phyloP scores from a whole-genome alignment of 2,797 vertebrate species.

The Myoxocephalus aenaeus region DNA sequence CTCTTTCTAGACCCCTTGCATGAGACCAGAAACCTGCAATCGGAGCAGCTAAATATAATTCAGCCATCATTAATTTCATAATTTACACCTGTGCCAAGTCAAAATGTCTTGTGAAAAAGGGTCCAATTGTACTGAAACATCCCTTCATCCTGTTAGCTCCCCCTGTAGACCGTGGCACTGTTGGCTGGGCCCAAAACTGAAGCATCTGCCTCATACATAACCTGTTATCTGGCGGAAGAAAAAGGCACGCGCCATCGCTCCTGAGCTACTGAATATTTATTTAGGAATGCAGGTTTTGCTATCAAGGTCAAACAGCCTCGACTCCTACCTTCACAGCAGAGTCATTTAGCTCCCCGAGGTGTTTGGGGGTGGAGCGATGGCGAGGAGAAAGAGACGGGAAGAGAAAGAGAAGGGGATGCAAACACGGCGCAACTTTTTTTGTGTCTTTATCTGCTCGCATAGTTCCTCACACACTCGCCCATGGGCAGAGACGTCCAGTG shows the following conservation, averaged over 20 bases:
- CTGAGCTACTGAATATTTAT: conserved; percentile 73
- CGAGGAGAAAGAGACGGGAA: conserved; percentile 39
- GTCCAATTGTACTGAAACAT: background rate
- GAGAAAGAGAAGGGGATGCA: conserved; percentile 41
- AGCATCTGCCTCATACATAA: conserved; percentile 56
- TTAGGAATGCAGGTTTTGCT: conserved; percentile 62
- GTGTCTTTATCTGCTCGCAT: conserved; percentile 43
- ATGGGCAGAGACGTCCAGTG: conserved; percentile 6
- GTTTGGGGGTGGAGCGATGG: conserved; percentile 31
- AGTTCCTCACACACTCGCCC: conserved; percentile 24
- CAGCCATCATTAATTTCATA: background rate
- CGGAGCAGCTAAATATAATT: background rate
- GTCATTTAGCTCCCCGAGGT: conserved; percentile 63
- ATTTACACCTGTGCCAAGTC: background rate
- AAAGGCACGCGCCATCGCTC: conserved; percentile 56
- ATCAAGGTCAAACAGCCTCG: conserved; percentile 75
- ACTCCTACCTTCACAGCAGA: conserved; percentile 55
- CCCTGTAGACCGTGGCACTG: background rate
- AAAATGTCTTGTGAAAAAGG: background rate
- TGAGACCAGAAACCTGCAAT: too few species aligned
- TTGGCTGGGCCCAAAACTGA: conserved; percentile 15
- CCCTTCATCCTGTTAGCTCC: conserved; percentile 7
- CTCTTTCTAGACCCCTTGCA: background rate
- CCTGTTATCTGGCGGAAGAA: conserved; percentile 57
- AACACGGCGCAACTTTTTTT: conserved; percentile 45